Percentiles rank a stretch among this genome's conserved stretches.
Evolutionary conservation across 2,797 vertebrate species (phyloP).

Genomic region (Echeneis naucrates): DNA sequence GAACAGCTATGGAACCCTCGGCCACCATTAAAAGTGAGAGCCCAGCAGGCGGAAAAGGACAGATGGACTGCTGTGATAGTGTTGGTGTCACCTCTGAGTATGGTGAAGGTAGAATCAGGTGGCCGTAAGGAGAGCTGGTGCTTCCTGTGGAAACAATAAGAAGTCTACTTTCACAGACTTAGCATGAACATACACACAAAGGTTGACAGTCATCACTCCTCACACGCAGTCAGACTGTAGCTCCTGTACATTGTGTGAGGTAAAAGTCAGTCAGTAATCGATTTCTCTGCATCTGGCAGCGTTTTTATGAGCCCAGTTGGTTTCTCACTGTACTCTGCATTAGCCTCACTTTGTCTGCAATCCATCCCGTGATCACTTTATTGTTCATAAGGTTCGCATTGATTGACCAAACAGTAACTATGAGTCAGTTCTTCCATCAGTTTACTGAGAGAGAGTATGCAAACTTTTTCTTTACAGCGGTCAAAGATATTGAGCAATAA

Average conservation of each 20-base stretch:
- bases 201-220: not conserved
- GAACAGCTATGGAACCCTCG: slow-evolving; percentile 84
- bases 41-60: not conserved
- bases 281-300: slow-evolving; percentile 28
- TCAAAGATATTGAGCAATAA: slow-evolving; percentile 21
- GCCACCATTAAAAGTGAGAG: slow-evolving; percentile 29
- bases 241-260: slow-evolving; percentile 10
- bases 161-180: no score
- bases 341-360: slow-evolving; percentile 25
- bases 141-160: slow-evolving; percentile 30
- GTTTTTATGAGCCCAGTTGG: slow-evolving; percentile 18
- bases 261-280: slow-evolving; percentile 37
- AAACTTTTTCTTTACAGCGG: not conserved
- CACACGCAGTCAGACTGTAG: not conserved
- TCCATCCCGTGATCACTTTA: slow-evolving; percentile 15
- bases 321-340: slow-evolving; percentile 24
- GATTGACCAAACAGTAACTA: slow-evolving; percentile 1
- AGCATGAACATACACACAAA: not conserved
- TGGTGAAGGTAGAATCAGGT: slow-evolving; percentile 3
- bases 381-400: slow-evolving; percentile 24
- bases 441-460: slow-evolving; percentile 1
- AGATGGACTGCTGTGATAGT: not conserved
- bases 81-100: not conserved
- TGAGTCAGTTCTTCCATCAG: not conserved
- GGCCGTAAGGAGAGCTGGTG: slow-evolving; percentile 20